A percentile compares a stretch with the other conserved stretches of the same genome.
phyloP scores from a whole-genome alignment of 2,797 vertebrate species.

The Cyclura pinguis region DNA sequence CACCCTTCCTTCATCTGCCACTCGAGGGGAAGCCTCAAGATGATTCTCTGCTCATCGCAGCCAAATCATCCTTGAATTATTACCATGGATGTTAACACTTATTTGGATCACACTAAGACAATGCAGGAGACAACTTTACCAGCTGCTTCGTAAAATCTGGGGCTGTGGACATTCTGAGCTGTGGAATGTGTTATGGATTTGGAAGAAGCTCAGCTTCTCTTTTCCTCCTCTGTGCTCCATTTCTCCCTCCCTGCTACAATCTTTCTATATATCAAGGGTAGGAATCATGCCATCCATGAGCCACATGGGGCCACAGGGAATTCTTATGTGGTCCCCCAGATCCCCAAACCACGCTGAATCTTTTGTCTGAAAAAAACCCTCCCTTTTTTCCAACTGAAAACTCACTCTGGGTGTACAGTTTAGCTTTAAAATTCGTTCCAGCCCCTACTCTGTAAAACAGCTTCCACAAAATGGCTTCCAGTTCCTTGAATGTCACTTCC shows the following conservation, averaged over 20 bases:
- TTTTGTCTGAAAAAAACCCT: no score
- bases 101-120: constrained; percentile 58
- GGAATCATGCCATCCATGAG: not conserved
- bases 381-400: no score
- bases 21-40: constrained; percentile 32
- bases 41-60: constrained; percentile 38
- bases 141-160: constrained; percentile 57
- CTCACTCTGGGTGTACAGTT: no score
- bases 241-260: no score
- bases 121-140: constrained; percentile 55
- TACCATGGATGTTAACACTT: constrained; percentile 58
- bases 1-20: constrained; percentile 57
- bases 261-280: not conserved
- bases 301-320: not conserved
- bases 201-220: not conserved
- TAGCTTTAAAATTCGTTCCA: no score
- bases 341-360: no score
- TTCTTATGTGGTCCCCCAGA: no score
- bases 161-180: not conserved
- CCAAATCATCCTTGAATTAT: constrained; percentile 62
- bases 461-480: no score
- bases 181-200: not conserved
- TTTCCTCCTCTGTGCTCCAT: not conserved
- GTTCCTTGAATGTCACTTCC: no score
- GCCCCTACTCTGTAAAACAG: no score